Conservation (phyloP, 1,140 invertebrate species). For the Melanaphis sacchari region DNA sequence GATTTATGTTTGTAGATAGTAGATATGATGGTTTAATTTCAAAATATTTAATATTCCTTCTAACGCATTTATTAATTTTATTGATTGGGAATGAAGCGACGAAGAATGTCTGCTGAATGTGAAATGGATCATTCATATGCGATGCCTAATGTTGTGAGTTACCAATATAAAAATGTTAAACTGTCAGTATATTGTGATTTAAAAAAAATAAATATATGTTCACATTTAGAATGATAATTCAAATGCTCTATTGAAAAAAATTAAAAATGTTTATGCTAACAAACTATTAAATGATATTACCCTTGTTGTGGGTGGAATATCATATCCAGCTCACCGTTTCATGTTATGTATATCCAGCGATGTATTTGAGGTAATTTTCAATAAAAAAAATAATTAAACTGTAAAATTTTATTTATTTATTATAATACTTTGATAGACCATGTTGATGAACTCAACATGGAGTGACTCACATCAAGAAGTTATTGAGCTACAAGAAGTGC, state of each 20-base stretch:
- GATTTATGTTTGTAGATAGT: too few relatives aligned
- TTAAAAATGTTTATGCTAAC: constrained; percentile 82
- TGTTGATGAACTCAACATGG: constrained; percentile 95
- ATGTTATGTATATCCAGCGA: constrained; percentile 94
- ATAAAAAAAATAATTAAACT: neutral
- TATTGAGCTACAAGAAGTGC: constrained; percentile 85
- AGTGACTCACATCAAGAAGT: constrained; percentile 84
- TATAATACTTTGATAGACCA: constrained; percentile 71
- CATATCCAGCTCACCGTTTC: constrained; percentile 87
- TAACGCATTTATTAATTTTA: neutral
- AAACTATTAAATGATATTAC: constrained; percentile 86
- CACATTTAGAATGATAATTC: constrained; percentile 79
- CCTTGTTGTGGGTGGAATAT: constrained; percentile 78
- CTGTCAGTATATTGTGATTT: neutral
- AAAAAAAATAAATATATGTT: neutral
- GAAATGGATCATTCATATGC: constrained; percentile 54
- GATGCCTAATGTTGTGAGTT: constrained; percentile 42
- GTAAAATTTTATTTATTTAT: neutral
- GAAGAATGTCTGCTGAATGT: constrained; percentile 46
- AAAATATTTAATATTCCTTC: neutral
- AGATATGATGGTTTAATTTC: neutral
- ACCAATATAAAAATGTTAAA: neutral
- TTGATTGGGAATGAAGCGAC: constrained; percentile 47
- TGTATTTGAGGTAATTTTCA: constrained; percentile 83
- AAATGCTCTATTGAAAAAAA: constrained; percentile 78